Conservation (phyloP, 2,113 vertebrate genomes). For the Notarius lentiginosus region DNA sequence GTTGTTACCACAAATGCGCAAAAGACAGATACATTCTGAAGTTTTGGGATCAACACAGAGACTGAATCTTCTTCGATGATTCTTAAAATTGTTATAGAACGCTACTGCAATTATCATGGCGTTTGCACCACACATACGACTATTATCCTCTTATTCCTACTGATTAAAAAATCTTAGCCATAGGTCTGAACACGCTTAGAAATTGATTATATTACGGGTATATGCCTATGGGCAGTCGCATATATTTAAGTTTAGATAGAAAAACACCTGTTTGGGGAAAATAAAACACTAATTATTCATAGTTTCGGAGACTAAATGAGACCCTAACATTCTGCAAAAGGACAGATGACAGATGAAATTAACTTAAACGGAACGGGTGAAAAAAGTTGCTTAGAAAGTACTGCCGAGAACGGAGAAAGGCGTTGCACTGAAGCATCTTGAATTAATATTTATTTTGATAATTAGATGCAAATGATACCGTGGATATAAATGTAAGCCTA, state of each 20-base stretch:
- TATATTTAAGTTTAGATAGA: background rate
- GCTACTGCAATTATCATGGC: background rate
- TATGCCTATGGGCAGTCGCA: background rate
- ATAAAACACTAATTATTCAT: background rate
- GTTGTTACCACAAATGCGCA: background rate
- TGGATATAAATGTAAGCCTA: constrained; percentile 48
- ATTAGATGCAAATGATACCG: constrained; percentile 45
- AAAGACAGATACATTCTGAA: constrained; percentile 4
- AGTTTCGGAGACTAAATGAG: background rate
- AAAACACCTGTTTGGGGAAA: background rate
- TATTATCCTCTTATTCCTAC: background rate
- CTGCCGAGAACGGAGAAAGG: background rate
- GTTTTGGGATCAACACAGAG: background rate
- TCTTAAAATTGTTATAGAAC: background rate
- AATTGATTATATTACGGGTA: background rate
- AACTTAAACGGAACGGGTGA: background rate
- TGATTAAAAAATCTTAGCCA: constrained; percentile 8
- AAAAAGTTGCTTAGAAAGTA: constrained; percentile 21
- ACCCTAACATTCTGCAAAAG: too few relatives aligned
- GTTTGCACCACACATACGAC: background rate
- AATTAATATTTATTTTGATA: constrained; percentile 39
- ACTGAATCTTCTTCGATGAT: background rate
- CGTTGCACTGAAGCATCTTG: background rate
- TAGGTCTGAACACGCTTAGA: background rate
- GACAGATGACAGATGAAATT: background rate